A percentile compares a stretch with the other conserved stretches of the same genome.
phyloP scores from a whole-genome alignment of 2,797 vertebrate genomes.

The Gymnocypris eckloni region DNA sequence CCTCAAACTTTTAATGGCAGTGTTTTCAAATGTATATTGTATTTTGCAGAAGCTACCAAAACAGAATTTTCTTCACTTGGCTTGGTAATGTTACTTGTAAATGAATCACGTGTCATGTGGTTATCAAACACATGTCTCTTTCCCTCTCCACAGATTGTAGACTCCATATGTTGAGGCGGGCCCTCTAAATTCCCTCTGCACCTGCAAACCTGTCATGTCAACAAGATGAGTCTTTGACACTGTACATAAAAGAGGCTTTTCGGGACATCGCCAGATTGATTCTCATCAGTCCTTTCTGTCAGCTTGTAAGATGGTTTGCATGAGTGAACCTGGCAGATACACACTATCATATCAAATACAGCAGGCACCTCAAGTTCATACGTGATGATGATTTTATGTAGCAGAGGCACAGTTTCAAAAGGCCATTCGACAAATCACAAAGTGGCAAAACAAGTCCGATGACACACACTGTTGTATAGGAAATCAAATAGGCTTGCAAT shows the following conservation, averaged over 20 bases:
- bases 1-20: not conserved
- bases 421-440: constrained; percentile 72
- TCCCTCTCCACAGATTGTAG: constrained; percentile 29
- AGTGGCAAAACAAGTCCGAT: constrained; percentile 40
- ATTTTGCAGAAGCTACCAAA: not conserved
- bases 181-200: constrained; percentile 19
- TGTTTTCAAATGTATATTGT: not conserved
- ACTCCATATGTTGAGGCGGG: constrained; percentile 46
- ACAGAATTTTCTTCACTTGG: not conserved
- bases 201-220: constrained; percentile 36
- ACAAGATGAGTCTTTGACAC: constrained; percentile 32
- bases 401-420: constrained; percentile 82
- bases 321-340: constrained; percentile 5
- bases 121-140: constrained; percentile 37
- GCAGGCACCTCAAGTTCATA: constrained; percentile 59
- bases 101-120: not conserved
- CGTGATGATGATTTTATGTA: constrained; percentile 70
- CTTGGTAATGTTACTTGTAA: not conserved
- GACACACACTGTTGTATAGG: not conserved
- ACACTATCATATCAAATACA: constrained; percentile 35
- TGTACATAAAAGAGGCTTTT: constrained; percentile 33
- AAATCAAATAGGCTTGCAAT: not conserved
- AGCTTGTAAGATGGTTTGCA: constrained; percentile 7
- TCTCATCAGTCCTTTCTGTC: constrained; percentile 2
- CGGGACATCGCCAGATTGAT: not conserved